Conservation (phyloP, 1,140 invertebrate genomes). For the Vanessa atalanta region DNA sequence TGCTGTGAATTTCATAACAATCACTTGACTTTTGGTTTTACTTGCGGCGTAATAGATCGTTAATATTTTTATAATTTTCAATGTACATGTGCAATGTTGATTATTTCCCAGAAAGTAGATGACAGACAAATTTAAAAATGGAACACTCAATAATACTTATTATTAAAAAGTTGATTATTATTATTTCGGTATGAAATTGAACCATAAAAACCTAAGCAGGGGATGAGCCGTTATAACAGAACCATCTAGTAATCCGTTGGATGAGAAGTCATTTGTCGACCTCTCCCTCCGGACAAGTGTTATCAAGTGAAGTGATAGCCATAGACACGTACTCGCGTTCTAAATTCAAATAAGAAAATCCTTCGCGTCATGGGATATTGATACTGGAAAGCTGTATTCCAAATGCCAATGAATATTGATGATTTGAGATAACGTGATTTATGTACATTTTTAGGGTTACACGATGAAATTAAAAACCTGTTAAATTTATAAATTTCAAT, state of each 20-base stretch:
- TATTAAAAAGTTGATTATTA: neutral
- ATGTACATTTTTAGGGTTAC: neutral
- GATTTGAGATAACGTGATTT: neutral
- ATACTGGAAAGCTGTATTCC: neutral
- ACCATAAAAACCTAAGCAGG: neutral
- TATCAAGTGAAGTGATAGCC: constrained; percentile 7
- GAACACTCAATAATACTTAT: neutral
- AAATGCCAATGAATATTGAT: constrained; percentile 14
- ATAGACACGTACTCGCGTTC: neutral
- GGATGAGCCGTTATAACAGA: neutral
- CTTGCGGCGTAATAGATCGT: too few species aligned
- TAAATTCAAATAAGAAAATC: constrained; percentile 14
- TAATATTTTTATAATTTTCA: too few species aligned
- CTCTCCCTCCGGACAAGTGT: constrained; percentile 10
- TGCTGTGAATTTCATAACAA: too few species aligned
- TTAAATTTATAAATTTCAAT: too few species aligned
- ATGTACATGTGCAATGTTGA: too few species aligned
- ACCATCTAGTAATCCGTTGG: constrained; percentile 15
- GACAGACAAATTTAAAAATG: neutral
- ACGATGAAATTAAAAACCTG: too few species aligned
- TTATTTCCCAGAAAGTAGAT: too few species aligned
- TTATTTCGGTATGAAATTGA: neutral
- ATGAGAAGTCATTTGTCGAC: constrained; percentile 26
- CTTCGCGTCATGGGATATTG: neutral
- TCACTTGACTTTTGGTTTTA: too few species aligned